Evolutionary conservation across 2,113 vertebrate species (phyloP), one percentile per base, ranked within the genome.

Genomic region (Mus musculus): DNA sequence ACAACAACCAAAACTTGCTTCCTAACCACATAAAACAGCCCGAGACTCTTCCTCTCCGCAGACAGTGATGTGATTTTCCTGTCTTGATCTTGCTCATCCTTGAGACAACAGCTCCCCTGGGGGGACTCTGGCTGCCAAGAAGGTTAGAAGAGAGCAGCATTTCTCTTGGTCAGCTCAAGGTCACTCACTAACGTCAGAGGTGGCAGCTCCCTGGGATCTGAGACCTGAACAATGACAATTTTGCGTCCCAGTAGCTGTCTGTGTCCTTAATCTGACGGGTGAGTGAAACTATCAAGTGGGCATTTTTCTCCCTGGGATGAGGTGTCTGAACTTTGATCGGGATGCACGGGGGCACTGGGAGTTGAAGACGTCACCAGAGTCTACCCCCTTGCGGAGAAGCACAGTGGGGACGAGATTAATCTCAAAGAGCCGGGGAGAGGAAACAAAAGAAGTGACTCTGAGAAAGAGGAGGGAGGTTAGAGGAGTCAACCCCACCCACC

Each of bases 111-210:
- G 28, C 76, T 88, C 81, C 91, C 88, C 30, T 12, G 9, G 67
- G 91, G 89, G 46, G 71, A 63, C 46, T 85, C 59, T 61, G 61
- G 52, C 61, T 3, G 11, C 61, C 30, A 52, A 56, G 61, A 77
- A 39, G 9, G 0, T 63, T 73, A 4, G 59, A 73, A 87, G 59
- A 91, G 91, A 77, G 16, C 88, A 24, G 94, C 69, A 5, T 71
- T 89, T 90, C 85, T 86, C 63, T 54, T 42, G 56, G 67, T 54
- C 16, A 4, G 92, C 86, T 89, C 97, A 96, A 97, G 96, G 97
- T 97, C 97, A 95, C 80, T 93, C 0, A 11, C 78, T 90, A 69
- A 88, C 28, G 89, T 95, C 90, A 96, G 61, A 93, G 71, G 46
- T 80, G 42, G 81, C 86, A 52, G 82, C 46, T 96, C 75, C 61